Evolutionary conservation across 1,140 invertebrate species (phyloP), one percentile per base, ranked within the genome.

Genomic region (Leptopilina boulardi): DNA sequence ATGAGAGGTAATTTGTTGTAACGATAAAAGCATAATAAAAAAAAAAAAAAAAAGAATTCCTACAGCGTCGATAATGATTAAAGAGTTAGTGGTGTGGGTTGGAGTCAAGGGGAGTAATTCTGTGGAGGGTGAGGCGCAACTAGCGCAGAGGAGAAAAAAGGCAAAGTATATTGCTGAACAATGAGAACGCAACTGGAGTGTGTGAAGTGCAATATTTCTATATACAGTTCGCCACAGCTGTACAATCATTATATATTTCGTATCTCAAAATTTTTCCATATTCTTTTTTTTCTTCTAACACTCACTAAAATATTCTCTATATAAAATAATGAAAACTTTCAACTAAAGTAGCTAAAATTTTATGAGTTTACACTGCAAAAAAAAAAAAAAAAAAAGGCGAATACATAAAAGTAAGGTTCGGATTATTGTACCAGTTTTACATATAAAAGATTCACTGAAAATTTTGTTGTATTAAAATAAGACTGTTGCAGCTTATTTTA

Each of bases 131-230:
- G 70, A 59, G 75, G 34, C 42, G 34, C 42, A 75, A 72, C 42
- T 42, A 51, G 23, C 21, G 51, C 18, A 70, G 70, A 38, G 13
- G 44, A 26, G 10, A 15, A 18, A 11, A 30, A 30, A 21, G 70
- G 42, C 41, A 26, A 11, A 70, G 74, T 15, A 21, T 70, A 78
- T 76, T 54, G 15, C 19, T 44, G 78, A 85, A 85, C 82, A 85
- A 84, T 84, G 77, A 47, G 74, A 71, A 76, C 76, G 78, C 79
- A 84, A 84, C 81, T 84, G 78, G 84, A 84, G 79, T 82, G 80
- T 86, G 83, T 74, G 80, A 83, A 84, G 82, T 78, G 79, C 77
- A 77, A 84, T 81, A 83, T 83, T 81, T 79, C 76, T 66, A 51
- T n/a, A n/a, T n/a, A 47, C 41, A 26, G 54, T 71, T 66, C 75